Conservation (phyloP, 2,888 invertebrate genomes). For the Lacanobia oleracea region DNA sequence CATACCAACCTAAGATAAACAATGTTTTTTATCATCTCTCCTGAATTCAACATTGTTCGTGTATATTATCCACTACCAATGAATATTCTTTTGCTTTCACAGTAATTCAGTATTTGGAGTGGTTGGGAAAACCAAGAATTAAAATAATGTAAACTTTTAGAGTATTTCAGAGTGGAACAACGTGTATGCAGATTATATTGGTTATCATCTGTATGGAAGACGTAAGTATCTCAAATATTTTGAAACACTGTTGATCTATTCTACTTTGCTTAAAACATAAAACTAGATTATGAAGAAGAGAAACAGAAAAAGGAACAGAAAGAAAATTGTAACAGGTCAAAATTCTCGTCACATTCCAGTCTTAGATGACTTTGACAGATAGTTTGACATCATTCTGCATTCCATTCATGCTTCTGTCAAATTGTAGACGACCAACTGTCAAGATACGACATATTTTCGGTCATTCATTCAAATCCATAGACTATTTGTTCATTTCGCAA, state of each 20-base stretch:
- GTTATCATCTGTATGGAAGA: constrained; percentile 22
- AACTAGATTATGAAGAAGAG: constrained; percentile 1
- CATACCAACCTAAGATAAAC: constrained; percentile 88
- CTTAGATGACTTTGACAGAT: neutral
- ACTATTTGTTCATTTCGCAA: no score
- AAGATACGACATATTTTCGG: no score
- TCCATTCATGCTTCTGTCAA: no score
- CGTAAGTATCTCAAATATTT: constrained; percentile 7
- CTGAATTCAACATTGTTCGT: neutral
- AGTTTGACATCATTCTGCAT: no score
- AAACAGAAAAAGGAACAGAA: constrained; percentile 2
- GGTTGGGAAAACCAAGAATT: constrained; percentile 10
- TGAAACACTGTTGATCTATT: constrained; percentile 8
- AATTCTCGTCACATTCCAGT: neutral
- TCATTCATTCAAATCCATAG: no score
- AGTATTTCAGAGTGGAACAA: constrained; percentile 13
- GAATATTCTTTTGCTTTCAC: constrained; percentile 4
- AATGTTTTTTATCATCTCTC: constrained; percentile 37
- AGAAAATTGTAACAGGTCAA: neutral
- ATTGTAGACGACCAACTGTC: no score
- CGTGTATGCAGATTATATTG: constrained; percentile 17
- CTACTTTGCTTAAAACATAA: constrained; percentile 11
- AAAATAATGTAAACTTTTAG: constrained; percentile 1
- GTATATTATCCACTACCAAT: constrained; percentile 1
- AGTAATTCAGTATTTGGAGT: neutral